Base-by-base conservation (phyloP, 2,113 vertebrate species). In the Rissa tridactyla region DNA sequence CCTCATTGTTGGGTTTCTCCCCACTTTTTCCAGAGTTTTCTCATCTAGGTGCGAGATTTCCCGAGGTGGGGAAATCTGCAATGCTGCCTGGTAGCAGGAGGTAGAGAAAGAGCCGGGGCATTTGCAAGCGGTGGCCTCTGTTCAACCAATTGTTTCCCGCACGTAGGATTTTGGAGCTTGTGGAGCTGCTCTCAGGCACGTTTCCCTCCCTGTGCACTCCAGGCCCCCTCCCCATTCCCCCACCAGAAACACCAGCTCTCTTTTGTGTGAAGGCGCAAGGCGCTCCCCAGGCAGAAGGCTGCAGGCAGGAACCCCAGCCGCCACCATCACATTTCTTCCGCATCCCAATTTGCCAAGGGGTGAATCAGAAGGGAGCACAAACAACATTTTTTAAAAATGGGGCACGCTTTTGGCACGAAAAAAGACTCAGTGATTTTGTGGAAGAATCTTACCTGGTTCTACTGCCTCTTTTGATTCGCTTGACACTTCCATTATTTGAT, bases 131-230 rank as follows among this genome's bases (percentile, higher is more conserved):
- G 69, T 54, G 55, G 92, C 77, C 86, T 83, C 85, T 86, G 49
- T 78, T 94, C 61, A 83, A 86, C 60, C 95, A 46, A 96, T 97
- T 92, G 87, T 96, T 97, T 77, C 71, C 79, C 22, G 81, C 79
- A 76, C 5, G 11, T 22, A 54, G 87, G 60, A 72, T 82, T 92
- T 90, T 6, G 42, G 92, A 86, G 76, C 91, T 62, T 79, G 91
- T 15, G 85, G 92, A 96, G 94, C 97, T 96, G 97, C 94, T 92
- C 55, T 80, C 81, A 92, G 92, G 90, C 96, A 96, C 89, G 86
- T 97, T 91, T 92, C 90, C 78, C 87, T 94, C 71, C 61, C 85
- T 57, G 21, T 3, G 60, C 20, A 2, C 73, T 60, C 17, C 49
- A 34, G 77, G 25, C 84, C 51, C 92, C 92, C 66, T 78, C 90